Percentiles rank a stretch among this genome's conserved stretches.
Conservation (phyloP, 1,140 invertebrate genomes). For the Drosophila tani region DNA sequence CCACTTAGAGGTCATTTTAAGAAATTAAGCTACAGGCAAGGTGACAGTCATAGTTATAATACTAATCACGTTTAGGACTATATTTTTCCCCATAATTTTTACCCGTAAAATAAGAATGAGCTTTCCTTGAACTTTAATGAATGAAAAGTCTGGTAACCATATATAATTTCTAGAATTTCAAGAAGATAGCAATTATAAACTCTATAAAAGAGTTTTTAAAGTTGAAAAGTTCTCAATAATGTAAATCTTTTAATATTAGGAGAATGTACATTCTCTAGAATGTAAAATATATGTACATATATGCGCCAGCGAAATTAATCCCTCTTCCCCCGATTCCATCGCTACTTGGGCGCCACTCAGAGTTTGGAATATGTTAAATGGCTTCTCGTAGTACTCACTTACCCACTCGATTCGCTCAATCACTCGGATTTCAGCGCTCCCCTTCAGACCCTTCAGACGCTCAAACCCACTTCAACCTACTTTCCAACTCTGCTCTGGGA, state of each 20-base stretch:
- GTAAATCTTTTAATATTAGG: neutral
- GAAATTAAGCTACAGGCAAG: too few relatives aligned
- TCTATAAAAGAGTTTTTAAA: neutral
- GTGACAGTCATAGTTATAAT: too few relatives aligned
- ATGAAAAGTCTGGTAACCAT: too few relatives aligned
- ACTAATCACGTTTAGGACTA: too few relatives aligned
- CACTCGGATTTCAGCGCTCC: constrained; percentile 1
- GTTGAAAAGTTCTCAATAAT: neutral
- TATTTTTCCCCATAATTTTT: too few relatives aligned
- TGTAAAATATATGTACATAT: neutral
- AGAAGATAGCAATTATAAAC: too few relatives aligned
- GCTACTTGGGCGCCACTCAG: neutral
- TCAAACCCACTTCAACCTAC: constrained; percentile 10
- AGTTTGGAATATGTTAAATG: neutral
- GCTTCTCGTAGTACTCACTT: neutral
- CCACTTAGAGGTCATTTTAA: too few relatives aligned
- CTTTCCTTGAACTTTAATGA: too few relatives aligned
- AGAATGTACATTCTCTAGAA: neutral
- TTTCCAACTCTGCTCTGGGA: constrained; percentile 13
- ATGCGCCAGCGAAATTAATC: neutral
- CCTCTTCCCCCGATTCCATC: neutral
- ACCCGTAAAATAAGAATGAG: too few relatives aligned
- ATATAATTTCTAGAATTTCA: too few relatives aligned
- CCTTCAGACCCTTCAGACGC: constrained; percentile 1
- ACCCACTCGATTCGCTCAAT: constrained; percentile 14